Percentiles rank a stretch among this genome's conserved stretches.
Evolutionary conservation across 2,888 invertebrate species (phyloP).

Genomic region (Podabrus alpinus): DNA sequence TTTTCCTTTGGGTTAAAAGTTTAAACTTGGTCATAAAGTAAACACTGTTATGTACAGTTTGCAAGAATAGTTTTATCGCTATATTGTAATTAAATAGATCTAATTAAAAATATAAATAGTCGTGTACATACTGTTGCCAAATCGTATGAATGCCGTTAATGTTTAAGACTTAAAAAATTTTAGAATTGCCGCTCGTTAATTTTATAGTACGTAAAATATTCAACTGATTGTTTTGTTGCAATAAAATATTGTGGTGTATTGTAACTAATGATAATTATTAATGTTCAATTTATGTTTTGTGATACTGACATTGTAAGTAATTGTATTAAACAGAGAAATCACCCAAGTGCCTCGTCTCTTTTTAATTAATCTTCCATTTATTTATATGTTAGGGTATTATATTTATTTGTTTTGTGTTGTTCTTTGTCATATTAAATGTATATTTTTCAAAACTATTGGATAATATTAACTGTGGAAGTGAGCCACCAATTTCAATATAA

Average conservation of each 20-base stretch:
- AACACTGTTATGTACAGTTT: constrained; percentile 38
- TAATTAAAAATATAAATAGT: constrained; percentile 9
- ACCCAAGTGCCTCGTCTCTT: constrained; percentile 35
- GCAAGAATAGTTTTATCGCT: constrained; percentile 28
- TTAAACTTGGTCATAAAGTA: constrained; percentile 19
- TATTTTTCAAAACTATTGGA: background rate
- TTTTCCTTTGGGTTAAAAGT: constrained; percentile 13
- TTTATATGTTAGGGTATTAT: constrained; percentile 15
- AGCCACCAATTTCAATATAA: background rate
- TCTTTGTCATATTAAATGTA: constrained; percentile 23
- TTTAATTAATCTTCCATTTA: constrained; percentile 23
- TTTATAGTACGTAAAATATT: constrained; percentile 11
- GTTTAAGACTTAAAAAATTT: constrained; percentile 16
- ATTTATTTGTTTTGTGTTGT: constrained; percentile 23
- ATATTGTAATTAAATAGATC: constrained; percentile 6
- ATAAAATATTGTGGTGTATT: constrained; percentile 11
- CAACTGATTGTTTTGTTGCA: constrained; percentile 6
- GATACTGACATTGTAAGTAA: constrained; percentile 27
- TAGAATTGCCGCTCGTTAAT: constrained; percentile 11
- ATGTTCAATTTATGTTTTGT: constrained; percentile 16
- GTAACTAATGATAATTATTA: constrained; percentile 9
- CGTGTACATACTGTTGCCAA: constrained; percentile 27
- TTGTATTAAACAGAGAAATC: constrained; percentile 26
- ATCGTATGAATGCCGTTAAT: constrained; percentile 15
- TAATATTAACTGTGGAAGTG: background rate